phyloP scores from a whole-genome alignment of 2,888 invertebrate species.

The Capitulum mitella region DNA sequence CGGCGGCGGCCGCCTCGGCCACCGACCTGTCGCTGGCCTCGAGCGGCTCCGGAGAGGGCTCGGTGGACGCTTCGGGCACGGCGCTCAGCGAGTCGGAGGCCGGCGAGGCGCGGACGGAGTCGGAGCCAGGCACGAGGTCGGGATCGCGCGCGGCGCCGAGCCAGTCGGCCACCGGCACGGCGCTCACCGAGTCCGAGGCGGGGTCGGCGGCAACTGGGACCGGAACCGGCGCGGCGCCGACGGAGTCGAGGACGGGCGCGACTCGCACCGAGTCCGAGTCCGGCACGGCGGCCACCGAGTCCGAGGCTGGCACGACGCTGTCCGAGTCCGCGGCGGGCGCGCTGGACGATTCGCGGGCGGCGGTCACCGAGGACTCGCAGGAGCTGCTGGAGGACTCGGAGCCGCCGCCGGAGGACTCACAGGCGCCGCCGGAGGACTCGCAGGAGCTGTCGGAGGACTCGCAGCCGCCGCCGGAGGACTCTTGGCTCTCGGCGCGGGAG shows the following conservation, averaged over 20 bases:
- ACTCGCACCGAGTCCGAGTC: background rate
- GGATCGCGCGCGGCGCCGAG: too few species aligned
- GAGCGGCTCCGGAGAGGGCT: background rate
- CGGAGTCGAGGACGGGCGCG: background rate
- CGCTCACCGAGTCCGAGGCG: background rate
- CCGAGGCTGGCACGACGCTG: background rate
- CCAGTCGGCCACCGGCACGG: background rate
- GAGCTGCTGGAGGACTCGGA: too few species aligned
- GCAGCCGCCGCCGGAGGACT: too few species aligned
- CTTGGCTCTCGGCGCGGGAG: background rate
- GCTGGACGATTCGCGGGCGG: background rate
- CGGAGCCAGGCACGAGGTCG: too few species aligned
- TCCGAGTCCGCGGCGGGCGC: background rate
- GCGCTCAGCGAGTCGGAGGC: background rate
- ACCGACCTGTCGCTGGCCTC: too few species aligned
- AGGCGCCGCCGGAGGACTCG: too few species aligned
- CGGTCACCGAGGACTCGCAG: too few species aligned
- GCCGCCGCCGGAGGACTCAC: too few species aligned
- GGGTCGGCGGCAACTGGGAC: background rate
- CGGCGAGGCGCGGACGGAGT: background rate
- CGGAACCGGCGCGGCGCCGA: background rate
- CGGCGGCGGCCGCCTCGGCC: background rate
- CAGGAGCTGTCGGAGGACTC: too few species aligned
- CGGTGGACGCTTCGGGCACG: background rate
- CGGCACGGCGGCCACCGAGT: background rate